Evolutionary conservation across 2,113 vertebrate genomes (phyloP).

Genomic region (Psittacara wagleri): DNA sequence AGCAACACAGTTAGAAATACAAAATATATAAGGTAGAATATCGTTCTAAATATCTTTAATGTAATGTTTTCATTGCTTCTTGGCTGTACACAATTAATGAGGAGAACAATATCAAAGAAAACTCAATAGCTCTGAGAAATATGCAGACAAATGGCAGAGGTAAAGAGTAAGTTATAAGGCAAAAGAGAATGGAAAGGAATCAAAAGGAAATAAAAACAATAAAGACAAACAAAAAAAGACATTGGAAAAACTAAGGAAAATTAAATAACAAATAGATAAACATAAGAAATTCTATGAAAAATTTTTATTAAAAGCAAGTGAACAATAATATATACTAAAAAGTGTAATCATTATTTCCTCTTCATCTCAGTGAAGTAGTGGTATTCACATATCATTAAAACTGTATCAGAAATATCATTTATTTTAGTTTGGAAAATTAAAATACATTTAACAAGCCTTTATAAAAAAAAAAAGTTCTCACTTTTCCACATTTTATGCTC

Average conservation of each 20-base stretch:
- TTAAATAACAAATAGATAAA: not conserved
- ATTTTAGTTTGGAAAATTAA: not conserved
- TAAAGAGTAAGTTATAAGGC: not conserved
- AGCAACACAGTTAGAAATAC: not conserved
- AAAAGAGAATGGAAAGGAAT: not conserved
- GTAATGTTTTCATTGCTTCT: not conserved
- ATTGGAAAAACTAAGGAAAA: not conserved
- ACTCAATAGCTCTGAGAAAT: not conserved
- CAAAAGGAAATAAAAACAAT: not conserved
- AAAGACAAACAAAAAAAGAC: not conserved
- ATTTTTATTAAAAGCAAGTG: not conserved
- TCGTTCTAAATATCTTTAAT: not conserved
- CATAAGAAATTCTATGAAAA: not conserved
- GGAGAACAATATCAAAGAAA: not conserved
- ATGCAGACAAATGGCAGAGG: not conserved
- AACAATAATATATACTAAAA: not conserved
- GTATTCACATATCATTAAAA: not conserved
- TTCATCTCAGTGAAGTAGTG: not conserved
- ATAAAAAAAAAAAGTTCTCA: not conserved
- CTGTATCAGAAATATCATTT: not conserved
- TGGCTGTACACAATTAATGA: not conserved
- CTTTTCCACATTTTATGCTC: not conserved
- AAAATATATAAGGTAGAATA: not conserved
- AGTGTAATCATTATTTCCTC: not conserved
- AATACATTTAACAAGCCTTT: not conserved